Evolutionary conservation across 2,113 vertebrate genomes (phyloP), one percentile per base, ranked within the genome.

Genomic region (Athene noctua): DNA sequence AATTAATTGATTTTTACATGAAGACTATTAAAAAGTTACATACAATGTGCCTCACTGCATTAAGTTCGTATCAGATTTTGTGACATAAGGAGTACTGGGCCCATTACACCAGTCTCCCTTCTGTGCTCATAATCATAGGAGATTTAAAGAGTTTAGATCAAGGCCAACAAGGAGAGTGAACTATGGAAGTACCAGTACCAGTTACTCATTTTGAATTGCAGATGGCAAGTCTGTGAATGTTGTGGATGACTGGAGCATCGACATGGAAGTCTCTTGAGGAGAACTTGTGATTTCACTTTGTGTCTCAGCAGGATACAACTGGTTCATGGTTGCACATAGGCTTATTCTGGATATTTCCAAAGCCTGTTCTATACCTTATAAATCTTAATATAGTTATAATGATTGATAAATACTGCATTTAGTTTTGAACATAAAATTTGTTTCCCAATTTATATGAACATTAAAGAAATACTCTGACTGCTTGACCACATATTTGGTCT

Each of bases 261-360:
- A 36, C 6, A 8, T 29, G 18, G 20, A 42, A 70, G 8, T 55
- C 16, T 84, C 17, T 44, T 81, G 30, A 68, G 29, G 38, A 95
- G 30, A 95, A 73, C 59, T 44, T 2, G 0, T 49, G 14, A 62
- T 78, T 86, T 66, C 23, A 40, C 8, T 86, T 78, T 0, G 0
- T 67, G 21, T 47, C n/a, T 93, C 38, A 75, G 20, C 5, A 79
- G n/a, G 6, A 38, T 61, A 10, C 30, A 58, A 27, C 27, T 57
- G 44, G 9, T 82, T 88, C 46, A 26, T 67, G 38, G 26, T 55
- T 80, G 55, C 25, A n/a, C 10, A 4, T 9, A 36, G 32, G 29
- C 38, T 55, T 92, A 38, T 13, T 84, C 63, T 54, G 3, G 11
- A 6, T 73, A 44, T 75, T 94, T 92, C 34, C 30, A 75, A 86